phyloP scores from a whole-genome alignment of 1,140 invertebrate species.

The Bursaphelenchus mucronatus region DNA sequence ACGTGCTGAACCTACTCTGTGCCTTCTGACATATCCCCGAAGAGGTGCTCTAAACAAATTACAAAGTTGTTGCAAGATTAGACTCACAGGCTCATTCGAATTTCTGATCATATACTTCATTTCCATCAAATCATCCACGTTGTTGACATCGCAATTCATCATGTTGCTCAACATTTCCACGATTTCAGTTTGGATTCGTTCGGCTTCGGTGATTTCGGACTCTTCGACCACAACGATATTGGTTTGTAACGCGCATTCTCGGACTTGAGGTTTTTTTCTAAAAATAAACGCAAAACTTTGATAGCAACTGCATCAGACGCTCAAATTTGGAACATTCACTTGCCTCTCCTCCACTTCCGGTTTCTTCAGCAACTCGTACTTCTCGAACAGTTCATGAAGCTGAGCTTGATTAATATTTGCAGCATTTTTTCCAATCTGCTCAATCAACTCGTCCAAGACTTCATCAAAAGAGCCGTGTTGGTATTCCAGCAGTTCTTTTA shows the following conservation, averaged over 20 bases:
- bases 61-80: background rate
- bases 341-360: conserved; percentile 1
- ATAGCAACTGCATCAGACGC: too few relatives aligned
- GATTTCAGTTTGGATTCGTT: conserved; percentile 30
- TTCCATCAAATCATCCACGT: conserved; percentile 12
- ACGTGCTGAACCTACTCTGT: conserved; percentile 29
- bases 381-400: conserved; percentile 23
- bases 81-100: conserved; percentile 3
- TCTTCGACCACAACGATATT: conserved; percentile 21
- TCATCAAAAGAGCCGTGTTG: conserved; percentile 22
- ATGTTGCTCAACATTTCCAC: conserved; percentile 10
- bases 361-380: conserved; percentile 23
- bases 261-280: conserved; percentile 21
- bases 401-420: conserved; percentile 21
- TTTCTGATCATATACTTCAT: conserved; percentile 25
- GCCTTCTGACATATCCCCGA: background rate
- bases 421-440: conserved; percentile 6
- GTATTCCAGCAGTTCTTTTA: conserved; percentile 18
- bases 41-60: background rate
- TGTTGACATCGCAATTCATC: conserved; percentile 18
- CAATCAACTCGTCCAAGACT: conserved; percentile 20
- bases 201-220: conserved; percentile 25
- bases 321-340: background rate
- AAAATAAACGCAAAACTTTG: too few relatives aligned
- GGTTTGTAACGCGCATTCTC: conserved; percentile 36